Evolutionary conservation across 2,113 vertebrate species (phyloP).

Genomic region (Tyto alba): DNA sequence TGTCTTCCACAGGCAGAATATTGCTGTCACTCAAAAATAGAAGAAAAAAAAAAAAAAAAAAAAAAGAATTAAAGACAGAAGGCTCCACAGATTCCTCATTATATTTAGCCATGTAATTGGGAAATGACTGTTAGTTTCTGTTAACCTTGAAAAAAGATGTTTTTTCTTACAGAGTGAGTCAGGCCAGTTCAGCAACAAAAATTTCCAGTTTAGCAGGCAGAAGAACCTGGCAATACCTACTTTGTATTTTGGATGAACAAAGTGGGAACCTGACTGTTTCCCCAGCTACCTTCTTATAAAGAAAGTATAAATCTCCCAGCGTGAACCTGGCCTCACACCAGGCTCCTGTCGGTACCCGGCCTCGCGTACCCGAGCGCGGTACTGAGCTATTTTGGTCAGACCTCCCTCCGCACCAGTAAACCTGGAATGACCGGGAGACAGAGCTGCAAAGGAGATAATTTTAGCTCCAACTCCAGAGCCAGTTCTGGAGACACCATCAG

Average conservation of each 20-base stretch:
- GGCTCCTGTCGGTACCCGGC: neutral
- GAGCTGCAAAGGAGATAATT: neutral
- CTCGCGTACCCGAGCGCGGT: accelerated
- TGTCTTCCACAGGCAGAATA: conserved; percentile 44
- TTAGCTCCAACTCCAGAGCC: neutral
- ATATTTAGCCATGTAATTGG: conserved; percentile 43
- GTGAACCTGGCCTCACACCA: neutral
- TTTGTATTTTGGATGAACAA: neutral
- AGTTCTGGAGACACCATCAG: neutral
- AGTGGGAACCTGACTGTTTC: neutral
- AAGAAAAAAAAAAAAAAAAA: too few species aligned
- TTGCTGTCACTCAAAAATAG: conserved; percentile 54
- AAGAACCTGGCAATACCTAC: neutral
- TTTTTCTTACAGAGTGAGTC: neutral
- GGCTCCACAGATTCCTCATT: conserved; percentile 28
- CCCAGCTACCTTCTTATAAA: neutral
- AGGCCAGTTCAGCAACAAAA: neutral
- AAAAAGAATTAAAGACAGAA: neutral
- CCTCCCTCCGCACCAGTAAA: neutral
- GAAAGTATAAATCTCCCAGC: neutral
- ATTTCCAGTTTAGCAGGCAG: neutral
- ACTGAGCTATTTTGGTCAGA: neutral
- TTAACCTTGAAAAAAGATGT: neutral
- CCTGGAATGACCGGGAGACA: neutral
- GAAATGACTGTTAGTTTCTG: conserved; percentile 9